phyloP scores from a whole-genome alignment of 2,888 invertebrate genomes.

The Branchellion lobata region DNA sequence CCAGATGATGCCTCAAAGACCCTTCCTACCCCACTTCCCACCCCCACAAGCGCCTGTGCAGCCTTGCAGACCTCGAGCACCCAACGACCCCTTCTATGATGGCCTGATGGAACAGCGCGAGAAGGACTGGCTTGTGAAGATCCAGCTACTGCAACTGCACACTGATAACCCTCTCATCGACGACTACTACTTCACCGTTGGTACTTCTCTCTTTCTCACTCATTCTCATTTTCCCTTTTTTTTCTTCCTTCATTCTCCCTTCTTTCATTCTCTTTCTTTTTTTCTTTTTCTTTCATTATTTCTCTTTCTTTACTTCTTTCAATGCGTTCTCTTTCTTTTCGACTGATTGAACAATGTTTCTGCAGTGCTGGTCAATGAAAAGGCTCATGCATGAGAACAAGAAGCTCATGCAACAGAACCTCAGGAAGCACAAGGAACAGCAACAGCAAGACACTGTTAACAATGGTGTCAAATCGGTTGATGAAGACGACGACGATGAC shows the following conservation, averaged over 20 bases:
- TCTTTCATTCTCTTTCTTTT: too few species aligned
- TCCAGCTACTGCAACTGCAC: constrained; percentile 87
- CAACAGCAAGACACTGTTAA: background rate
- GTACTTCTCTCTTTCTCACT: constrained; percentile 51
- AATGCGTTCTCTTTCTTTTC: too few species aligned
- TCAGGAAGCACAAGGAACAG: constrained; percentile 46
- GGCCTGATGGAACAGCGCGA: constrained; percentile 91
- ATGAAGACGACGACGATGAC: constrained; percentile 13
- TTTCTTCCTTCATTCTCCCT: background rate
- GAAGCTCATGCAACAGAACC: constrained; percentile 48
- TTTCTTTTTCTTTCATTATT: too few species aligned
- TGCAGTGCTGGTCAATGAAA: constrained; percentile 61
- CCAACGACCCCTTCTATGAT: constrained; percentile 67
- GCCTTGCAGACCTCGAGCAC: constrained; percentile 10
- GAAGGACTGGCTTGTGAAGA: constrained; percentile 93
- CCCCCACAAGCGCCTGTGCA: background rate
- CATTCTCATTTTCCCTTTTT: background rate
- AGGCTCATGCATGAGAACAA: constrained; percentile 57
- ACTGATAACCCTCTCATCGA: constrained; percentile 93
- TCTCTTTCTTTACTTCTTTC: too few species aligned
- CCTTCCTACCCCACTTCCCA: background rate
- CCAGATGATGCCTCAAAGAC: background rate
- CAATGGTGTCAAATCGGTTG: background rate
- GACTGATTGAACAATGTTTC: too few species aligned
- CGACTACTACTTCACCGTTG: constrained; percentile 91